These are phyloP conservation scores for Eristalinus sepulchralis DNA, from an alignment of 2,888 invertebrate species.

Conservation along the genomic window DNA sequence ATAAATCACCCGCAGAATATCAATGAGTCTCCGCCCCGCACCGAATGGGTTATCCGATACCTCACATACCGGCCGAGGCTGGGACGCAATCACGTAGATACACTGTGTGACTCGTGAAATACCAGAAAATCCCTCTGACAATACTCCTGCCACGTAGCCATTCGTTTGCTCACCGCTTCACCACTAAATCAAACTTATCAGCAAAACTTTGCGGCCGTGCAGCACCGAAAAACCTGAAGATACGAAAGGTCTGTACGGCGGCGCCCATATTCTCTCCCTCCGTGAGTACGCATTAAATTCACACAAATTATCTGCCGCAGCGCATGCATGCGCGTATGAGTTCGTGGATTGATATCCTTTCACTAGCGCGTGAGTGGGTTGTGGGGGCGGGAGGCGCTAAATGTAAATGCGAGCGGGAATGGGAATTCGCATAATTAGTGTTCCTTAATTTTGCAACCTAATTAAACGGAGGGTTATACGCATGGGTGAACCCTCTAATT, in stretches of 20 bases:
- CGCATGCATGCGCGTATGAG: slow-evolving; percentile 1
- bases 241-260: not conserved
- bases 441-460: slow-evolving; percentile 55
- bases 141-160: no score
- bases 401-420: slow-evolving; percentile 39
- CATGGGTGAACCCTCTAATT: slow-evolving; percentile 42
- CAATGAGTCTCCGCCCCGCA: slow-evolving; percentile 34
- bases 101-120: slow-evolving; percentile 19
- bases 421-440: slow-evolving; percentile 36
- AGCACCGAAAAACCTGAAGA: not conserved
- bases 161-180: not conserved
- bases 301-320: slow-evolving; percentile 12
- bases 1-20: slow-evolving; percentile 52
- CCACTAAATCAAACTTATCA: slow-evolving; percentile 56
- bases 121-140: slow-evolving; percentile 24
- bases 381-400: not conserved
- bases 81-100: slow-evolving; percentile 14
- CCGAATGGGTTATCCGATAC: not conserved
- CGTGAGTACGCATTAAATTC: slow-evolving; percentile 26
- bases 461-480: slow-evolving; percentile 42
- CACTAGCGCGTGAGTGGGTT: not conserved
- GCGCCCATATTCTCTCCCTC: not conserved
- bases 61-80: not conserved
- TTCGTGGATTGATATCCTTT: slow-evolving; percentile 1
- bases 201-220: slow-evolving; percentile 39